A percentile compares a stretch with the other conserved stretches of the same genome.
These are phyloP conservation scores for Sebastes variabilis DNA, from an alignment of 2,797 vertebrate genomes.

Conservation along the genomic window DNA sequence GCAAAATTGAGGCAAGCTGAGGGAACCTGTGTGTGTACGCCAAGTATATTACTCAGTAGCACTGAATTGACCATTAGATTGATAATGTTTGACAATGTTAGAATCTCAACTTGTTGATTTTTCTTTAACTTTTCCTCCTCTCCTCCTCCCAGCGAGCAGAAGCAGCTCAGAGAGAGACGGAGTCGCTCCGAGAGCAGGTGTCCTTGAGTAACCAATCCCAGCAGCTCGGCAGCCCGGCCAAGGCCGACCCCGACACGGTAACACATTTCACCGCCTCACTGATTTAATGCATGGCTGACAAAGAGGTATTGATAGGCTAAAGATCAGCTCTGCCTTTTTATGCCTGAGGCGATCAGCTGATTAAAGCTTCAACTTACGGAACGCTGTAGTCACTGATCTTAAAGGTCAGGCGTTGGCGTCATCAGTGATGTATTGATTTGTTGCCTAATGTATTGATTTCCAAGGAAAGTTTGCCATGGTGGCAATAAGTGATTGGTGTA, in stretches of 20 bases:
- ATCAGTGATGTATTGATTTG: constrained; percentile 16
- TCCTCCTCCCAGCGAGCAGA: constrained; percentile 90
- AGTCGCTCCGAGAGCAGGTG: constrained; percentile 92
- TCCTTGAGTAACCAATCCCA: constrained; percentile 91
- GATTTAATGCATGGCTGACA: constrained; percentile 30
- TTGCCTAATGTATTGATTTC: not conserved
- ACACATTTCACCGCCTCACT: constrained; percentile 48
- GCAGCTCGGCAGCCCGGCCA: constrained; percentile 88
- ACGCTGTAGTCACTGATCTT: constrained; percentile 6
- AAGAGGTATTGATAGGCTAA: constrained; percentile 46
- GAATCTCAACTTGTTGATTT: not conserved
- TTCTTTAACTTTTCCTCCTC: constrained; percentile 14
- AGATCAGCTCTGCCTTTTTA: constrained; percentile 35
- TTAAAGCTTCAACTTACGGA: constrained; percentile 42
- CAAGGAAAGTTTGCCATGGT: not conserved
- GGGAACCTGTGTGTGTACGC: not conserved
- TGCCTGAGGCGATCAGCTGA: constrained; percentile 19
- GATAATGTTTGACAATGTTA: constrained; percentile 33
- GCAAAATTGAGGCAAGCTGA: not conserved
- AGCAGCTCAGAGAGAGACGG: constrained; percentile 93
- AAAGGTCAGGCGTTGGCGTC: constrained; percentile 8
- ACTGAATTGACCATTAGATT: not conserved
- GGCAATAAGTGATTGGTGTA: constrained; percentile 15
- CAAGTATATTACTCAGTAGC: not conserved
- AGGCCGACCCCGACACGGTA: constrained; percentile 93